These are phyloP conservation scores for Nothoprocta perdicaria DNA, from an alignment of 2,113 vertebrate species.

Conservation along the genomic window DNA sequence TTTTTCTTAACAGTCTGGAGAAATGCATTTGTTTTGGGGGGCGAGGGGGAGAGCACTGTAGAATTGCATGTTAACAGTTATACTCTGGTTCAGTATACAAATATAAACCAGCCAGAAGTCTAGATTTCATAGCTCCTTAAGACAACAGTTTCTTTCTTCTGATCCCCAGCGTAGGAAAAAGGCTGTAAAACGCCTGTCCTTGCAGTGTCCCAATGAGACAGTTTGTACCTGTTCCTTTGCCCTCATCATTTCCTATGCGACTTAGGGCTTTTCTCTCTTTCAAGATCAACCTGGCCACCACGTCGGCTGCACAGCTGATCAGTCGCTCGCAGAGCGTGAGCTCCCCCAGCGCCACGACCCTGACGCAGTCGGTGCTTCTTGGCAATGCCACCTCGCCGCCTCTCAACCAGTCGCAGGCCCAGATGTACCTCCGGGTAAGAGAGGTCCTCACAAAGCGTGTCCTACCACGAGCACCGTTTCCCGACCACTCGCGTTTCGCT, in stretches of 20 bases:
- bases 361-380: constrained; percentile 94
- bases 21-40: background rate
- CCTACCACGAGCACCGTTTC: background rate
- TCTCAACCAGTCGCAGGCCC: constrained; percentile 88
- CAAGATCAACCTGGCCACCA: constrained; percentile 82
- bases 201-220: background rate
- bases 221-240: background rate
- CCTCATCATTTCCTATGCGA: background rate
- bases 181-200: background rate
- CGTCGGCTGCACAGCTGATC: constrained; percentile 82
- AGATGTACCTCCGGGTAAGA: constrained; percentile 96
- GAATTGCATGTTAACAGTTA: constrained; percentile 20
- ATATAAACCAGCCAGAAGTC: background rate
- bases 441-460: background rate
- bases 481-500: background rate
- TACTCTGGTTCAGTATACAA: background rate
- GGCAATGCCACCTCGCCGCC: constrained; percentile 86
- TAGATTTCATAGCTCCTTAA: background rate
- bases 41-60: background rate
- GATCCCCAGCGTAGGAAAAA: background rate
- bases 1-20: background rate
- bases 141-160: background rate
- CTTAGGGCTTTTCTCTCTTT: constrained; percentile 37
- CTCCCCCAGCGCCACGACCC: constrained; percentile 88
- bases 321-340: constrained; percentile 83